Base-by-base conservation (phyloP, 2,113 vertebrate species). In the Odontesthes bonariensis region DNA sequence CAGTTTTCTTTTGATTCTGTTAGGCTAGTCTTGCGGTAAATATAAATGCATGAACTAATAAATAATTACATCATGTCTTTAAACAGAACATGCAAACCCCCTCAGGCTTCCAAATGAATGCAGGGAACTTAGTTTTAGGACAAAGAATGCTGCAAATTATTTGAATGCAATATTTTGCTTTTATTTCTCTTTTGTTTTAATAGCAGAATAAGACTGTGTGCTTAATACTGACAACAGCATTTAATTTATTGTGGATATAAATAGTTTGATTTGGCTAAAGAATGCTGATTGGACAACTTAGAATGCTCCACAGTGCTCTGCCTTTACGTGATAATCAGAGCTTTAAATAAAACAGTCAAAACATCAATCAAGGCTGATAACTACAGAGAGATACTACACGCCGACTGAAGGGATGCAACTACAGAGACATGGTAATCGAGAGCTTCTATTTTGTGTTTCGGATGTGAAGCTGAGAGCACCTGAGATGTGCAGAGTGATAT, bases 331-430 rank as follows among this genome's bases (percentile, higher is more conserved):
- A 63, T 85, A 81, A 75, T 68, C 54, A 88, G 80, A 3, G 23
- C 77, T 76, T 73, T 76, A 80, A 89, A 88, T 73, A 80, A 77
- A 83, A 19, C n/a, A 46, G 35, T 63, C 64, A n/a, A n/a, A 80
- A 23, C n/a, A 20, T 59, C 1, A 73, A 46, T 61, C 31, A 27
- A n/a, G 13, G 40, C 51, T 42, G 49, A 72, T 65, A n/a, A 49
- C 51, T 61, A 33, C 57, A 68, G 14, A 51, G 49, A 64, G 58
- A 35, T 27, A 5, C 62, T 47, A 8, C 5, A 27, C 20, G 38
- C 51, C 73, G 55, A 69, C 16, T 19, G 47, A 60, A 33, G 69
- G 55, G 66, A 46, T 38, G 69, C 53, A n/a, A 53, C 40, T 73
- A 47, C 61, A 73, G 44, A 73, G 51, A 52, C 13, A 4, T 67